A percentile compares a stretch with the other conserved stretches of the same genome.
These are phyloP conservation scores for Tiliacea aurago DNA, from an alignment of 2,888 invertebrate genomes.

Conservation along the genomic window DNA sequence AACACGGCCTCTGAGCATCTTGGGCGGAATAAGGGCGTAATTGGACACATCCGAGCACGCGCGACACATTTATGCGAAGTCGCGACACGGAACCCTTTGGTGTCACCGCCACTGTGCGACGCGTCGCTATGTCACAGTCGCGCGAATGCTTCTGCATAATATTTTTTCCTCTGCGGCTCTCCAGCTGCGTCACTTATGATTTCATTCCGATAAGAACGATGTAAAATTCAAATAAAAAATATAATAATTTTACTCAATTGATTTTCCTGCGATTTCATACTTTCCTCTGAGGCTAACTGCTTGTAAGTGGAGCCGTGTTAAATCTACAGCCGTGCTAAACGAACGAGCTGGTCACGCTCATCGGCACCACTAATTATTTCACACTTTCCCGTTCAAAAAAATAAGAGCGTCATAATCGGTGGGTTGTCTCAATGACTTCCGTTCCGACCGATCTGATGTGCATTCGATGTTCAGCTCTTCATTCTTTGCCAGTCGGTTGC, in stretches of 20 bases:
- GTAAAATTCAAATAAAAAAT: conserved; percentile 37
- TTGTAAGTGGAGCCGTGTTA: conserved; percentile 50
- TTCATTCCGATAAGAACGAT: conserved; percentile 34
- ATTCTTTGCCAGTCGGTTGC: conserved; percentile 67
- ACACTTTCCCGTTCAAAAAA: conserved; percentile 79
- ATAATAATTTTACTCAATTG: conserved; percentile 46
- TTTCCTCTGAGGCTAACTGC: conserved; percentile 47
- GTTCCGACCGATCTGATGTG: conserved; percentile 72
- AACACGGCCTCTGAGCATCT: conserved; percentile 60
- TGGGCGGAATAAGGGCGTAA: conserved; percentile 65
- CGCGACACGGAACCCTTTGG: conserved; percentile 70
- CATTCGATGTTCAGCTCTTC: conserved; percentile 43
- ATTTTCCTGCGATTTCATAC: conserved; percentile 57
- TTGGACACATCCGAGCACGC: conserved; percentile 73
- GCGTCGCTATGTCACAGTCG: conserved; percentile 36
- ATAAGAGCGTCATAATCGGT: conserved; percentile 73
- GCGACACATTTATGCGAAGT: conserved; percentile 67
- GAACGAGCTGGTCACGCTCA: conserved; percentile 61
- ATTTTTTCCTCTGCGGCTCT: conserved; percentile 20
- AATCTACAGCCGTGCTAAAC: conserved; percentile 59
- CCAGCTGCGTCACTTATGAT: conserved; percentile 33
- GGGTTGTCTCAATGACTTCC: conserved; percentile 75
- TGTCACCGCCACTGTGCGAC: conserved; percentile 36
- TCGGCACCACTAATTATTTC: conserved; percentile 72
- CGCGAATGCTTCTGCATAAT: conserved; percentile 32